phyloP scores from a whole-genome alignment of 2,113 vertebrate genomes.

The Crotalus tigris region DNA sequence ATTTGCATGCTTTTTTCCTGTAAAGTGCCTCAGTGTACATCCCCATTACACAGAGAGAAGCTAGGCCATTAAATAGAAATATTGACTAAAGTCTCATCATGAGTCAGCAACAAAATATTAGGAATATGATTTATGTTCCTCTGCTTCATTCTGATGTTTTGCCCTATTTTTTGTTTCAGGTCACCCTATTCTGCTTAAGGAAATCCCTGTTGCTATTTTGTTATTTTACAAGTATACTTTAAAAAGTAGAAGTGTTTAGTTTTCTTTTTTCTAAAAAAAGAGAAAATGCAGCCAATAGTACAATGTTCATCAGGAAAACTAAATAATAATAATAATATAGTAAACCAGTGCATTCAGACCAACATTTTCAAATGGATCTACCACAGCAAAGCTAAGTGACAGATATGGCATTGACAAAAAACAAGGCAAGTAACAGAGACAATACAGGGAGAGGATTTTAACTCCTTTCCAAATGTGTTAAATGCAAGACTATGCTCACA shows the following conservation, averaged over 20 bases:
- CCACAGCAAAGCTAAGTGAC: neutral
- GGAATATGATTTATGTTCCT: neutral
- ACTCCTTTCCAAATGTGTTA: neutral
- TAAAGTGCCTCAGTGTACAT: conserved; percentile 14
- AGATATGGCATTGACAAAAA: accelerated
- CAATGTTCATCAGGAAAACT: conserved; percentile 18
- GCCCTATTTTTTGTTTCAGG: neutral
- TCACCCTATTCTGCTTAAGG: conserved; percentile 17
- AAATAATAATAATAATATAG: neutral
- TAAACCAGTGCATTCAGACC: conserved; percentile 2
- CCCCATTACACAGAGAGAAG: neutral
- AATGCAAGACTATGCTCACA: neutral
- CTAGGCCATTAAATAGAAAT: neutral
- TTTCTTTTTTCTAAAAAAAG: conserved; percentile 9
- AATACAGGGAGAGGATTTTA: neutral
- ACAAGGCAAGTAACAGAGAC: neutral
- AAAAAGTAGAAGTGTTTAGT: conserved; percentile 26
- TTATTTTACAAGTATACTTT: conserved; percentile 31
- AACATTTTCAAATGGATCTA: neutral
- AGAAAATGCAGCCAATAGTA: conserved; percentile 2
- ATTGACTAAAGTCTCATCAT: neutral
- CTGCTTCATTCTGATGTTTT: conserved; percentile 1
- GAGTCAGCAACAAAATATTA: conserved; percentile 2
- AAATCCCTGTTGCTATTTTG: conserved; percentile 27
- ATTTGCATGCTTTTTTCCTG: conserved; percentile 16